A percentile compares a stretch with the other conserved stretches of the same genome.
phyloP scores from a whole-genome alignment of 2,797 vertebrate species.

The Neosilurus mollespiculum region DNA sequence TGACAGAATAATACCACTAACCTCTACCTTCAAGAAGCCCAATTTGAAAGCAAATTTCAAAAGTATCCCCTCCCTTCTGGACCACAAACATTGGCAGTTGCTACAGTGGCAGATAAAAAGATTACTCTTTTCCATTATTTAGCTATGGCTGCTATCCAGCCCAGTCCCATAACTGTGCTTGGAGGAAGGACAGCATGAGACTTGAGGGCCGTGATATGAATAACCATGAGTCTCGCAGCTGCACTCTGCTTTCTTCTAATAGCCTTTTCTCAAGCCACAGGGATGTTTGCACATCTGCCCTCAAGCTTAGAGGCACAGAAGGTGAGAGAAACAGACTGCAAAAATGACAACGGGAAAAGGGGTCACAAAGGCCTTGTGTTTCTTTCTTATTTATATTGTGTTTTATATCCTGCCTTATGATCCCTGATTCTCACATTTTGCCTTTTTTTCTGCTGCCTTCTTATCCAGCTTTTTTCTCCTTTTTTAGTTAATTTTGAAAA shows the following conservation, averaged over 20 bases:
- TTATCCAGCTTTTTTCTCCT: not conserved
- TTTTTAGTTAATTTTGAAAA: not conserved
- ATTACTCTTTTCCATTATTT: conserved; percentile 44
- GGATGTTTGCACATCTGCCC: conserved; percentile 56
- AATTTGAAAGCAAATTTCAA: conserved; percentile 7
- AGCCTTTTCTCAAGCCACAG: conserved; percentile 44
- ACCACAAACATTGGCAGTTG: conserved; percentile 13
- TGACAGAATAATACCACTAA: not conserved
- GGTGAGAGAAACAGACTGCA: conserved; percentile 19
- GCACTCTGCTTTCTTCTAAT: conserved; percentile 49
- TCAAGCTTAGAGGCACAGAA: conserved; percentile 22
- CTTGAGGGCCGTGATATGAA: conserved; percentile 53
- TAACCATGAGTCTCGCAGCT: conserved; percentile 51
- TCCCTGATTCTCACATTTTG: not conserved
- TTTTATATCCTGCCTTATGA: not conserved
- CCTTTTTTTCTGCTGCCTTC: not conserved
- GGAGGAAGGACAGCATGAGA: conserved; percentile 43
- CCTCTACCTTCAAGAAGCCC: not conserved
- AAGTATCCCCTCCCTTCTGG: not conserved
- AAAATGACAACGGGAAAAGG: not conserved
- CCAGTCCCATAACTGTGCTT: conserved; percentile 44
- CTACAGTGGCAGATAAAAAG: conserved; percentile 36
- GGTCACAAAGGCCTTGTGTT: not conserved
- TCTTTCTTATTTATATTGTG: not conserved
- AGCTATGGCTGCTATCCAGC: conserved; percentile 40